Base-by-base conservation (phyloP, 35 echinoderm and acorn worm genomes). In the Apostichopus parvimensis region DNA sequence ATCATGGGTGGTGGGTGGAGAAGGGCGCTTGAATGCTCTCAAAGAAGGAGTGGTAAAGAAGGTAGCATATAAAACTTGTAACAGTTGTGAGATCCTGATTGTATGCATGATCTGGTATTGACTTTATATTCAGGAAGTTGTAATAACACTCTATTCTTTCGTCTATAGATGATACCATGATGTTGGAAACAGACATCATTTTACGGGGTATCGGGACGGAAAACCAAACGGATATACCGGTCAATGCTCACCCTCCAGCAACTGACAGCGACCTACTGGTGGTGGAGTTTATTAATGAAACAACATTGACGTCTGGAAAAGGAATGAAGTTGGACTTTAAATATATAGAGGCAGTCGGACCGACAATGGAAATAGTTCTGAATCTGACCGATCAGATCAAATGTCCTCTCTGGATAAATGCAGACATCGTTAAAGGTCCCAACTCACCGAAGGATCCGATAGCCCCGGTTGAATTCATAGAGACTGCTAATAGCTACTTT, bases 261-360 rank as follows among this genome's bases (percentile, higher is more conserved):
- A 93, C 92, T 7, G 92, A 95, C 57, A 95, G 95, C 57, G 95
- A 95, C 54, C 22, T 95, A n/a, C 90, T 87, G 6, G 21, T 87
- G 52, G 73, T 89, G 65, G 77, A 95, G 18, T 93, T 79, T 18
- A 71, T 95, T 17, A 68, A 95, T 55, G 55, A 60, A 14, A 91
- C 92, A 18, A 95, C 79, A 11, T 22, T 87, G 53, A 84, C 88
- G 10, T 10, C 90, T 24, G 57, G 88, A 14, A 95, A 93, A 78
- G 95, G 95, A n/a, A 94, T 94, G 93, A 95, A 95, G 86, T 80
- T 93, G 17, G 95, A 93, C 22, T 93, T 95, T 70, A 95, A 95
- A 71, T 91, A 90, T 56, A 4, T 95, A 2, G 92, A 95, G 88
- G 95, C 95, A 14, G 78, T 95, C 5, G 87, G 57, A 24, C 92